Conservation (phyloP, 1,140 invertebrate species). For the Venustaconcha ellipsiformis region DNA sequence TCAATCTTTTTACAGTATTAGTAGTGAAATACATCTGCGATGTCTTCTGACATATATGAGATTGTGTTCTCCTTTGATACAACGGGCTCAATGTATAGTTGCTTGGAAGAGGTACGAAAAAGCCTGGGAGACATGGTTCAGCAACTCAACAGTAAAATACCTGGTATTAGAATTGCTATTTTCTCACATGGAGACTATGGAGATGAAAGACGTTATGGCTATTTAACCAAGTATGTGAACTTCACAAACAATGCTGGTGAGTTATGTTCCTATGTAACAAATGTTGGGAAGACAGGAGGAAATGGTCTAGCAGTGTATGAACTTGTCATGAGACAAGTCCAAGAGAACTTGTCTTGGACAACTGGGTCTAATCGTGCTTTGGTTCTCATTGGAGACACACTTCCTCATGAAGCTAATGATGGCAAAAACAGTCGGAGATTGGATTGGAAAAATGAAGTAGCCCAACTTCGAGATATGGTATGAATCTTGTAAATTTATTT, state of each 20-base stretch:
- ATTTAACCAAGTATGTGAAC: constrained; percentile 37
- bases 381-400: constrained; percentile 54
- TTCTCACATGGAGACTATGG: constrained; percentile 41
- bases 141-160: constrained; percentile 52
- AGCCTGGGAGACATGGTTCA: constrained; percentile 49
- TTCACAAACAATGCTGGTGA: constrained; percentile 28
- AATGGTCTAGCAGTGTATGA: constrained; percentile 38
- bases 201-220: constrained; percentile 24
- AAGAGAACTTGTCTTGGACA: constrained; percentile 48
- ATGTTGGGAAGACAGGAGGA: constrained; percentile 17
- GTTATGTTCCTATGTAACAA: constrained; percentile 31
- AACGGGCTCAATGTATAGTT: constrained; percentile 50
- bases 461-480: constrained; percentile 32
- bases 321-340: constrained; percentile 33
- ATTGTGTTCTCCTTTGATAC: constrained; percentile 61
- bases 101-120: constrained; percentile 40
- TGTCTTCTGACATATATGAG: constrained; percentile 13
- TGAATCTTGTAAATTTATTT: neutral
- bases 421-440: constrained; percentile 28
- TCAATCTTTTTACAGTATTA: too few species aligned
- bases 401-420: constrained; percentile 41
- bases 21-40: too few species aligned
- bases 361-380: constrained; percentile 47
- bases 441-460: constrained; percentile 47
- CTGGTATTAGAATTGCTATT: constrained; percentile 34